Base-by-base conservation (phyloP, 2,113 vertebrate species). In the Struthio camelus region DNA sequence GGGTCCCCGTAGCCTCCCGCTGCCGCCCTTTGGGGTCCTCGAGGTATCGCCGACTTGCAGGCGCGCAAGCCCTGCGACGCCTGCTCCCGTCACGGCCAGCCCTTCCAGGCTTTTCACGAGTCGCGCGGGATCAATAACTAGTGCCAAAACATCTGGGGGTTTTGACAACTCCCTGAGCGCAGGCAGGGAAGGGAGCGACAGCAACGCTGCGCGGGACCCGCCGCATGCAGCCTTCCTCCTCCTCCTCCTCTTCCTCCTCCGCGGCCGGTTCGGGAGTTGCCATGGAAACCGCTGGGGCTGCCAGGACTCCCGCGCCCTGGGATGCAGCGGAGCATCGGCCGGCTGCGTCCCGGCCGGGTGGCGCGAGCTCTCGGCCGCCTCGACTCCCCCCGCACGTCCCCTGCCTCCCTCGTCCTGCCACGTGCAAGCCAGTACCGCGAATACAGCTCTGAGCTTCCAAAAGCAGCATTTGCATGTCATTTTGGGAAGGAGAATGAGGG, bases 281-380 rank as follows among this genome's bases (percentile, higher is more conserved):
- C 67, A 89, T 79, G 80, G 91, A 40, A 89, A 89, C 91, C 59
- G 25, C 16, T 7, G 3, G 4, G 66, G 51, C 65, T 42, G 40
- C 8, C 64, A 18, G 38, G 38, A 28, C 15, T 28, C 16, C 15
- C 9, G 54, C 23, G 77, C 77, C 83, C 67, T 54, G 78, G 90
- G 90, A 92, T 92, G 90, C 90, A 76, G 90, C 83, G 22, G 82
- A 91, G 89, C 89, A 80, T 59, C 89, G 72, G 70, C n/a, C n/a
- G n/a, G n/a, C n/a, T n/a, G n/a, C n/a, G n/a, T n/a, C n/a, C n/a
- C n/a, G n/a, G n/a, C n/a, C n/a, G n/a, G n/a, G n/a, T n/a, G n/a
- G n/a, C n/a, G n/a, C n/a, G n/a, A n/a, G n/a, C n/a, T n/a, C n/a
- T n/a, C n/a, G n/a, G n/a, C n/a, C n/a, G n/a, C n/a, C n/a, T n/a